A percentile compares a stretch with the other conserved stretches of the same genome.
These are phyloP conservation scores for Carpatolechia fugitivella DNA, from an alignment of 2,888 invertebrate genomes.

Conservation along the genomic window DNA sequence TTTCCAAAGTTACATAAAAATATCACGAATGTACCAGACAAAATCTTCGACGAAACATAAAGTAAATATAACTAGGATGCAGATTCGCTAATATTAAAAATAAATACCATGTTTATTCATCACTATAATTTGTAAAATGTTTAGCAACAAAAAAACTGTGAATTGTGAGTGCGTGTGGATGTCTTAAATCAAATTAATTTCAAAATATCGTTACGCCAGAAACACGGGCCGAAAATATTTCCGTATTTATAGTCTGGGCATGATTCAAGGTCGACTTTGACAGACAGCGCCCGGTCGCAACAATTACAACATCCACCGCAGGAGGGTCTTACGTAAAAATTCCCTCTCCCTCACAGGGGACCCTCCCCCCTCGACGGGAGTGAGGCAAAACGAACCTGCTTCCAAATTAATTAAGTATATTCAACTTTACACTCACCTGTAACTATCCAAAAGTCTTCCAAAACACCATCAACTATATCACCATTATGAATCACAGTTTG, in stretches of 20 bases:
- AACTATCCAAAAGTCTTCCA: conserved; percentile 61
- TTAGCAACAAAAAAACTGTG: conserved; percentile 29
- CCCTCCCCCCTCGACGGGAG: conserved; percentile 30
- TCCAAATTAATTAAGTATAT: conserved; percentile 48
- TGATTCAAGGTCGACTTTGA: conserved; percentile 70
- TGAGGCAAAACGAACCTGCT: conserved; percentile 41
- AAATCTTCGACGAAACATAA: conserved; percentile 33
- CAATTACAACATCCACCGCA: conserved; percentile 52
- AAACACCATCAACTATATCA: conserved; percentile 70
- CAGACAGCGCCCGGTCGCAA: conserved; percentile 55
- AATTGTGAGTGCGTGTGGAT: conserved; percentile 22
- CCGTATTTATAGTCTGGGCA: conserved; percentile 71
- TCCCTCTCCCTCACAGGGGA: conserved; percentile 38
- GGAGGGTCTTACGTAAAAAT: conserved; percentile 63
- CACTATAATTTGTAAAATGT: background rate
- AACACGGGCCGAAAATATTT: conserved; percentile 65
- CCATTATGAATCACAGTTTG: conserved; percentile 78
- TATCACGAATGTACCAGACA: conserved; percentile 16
- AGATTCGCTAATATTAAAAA: conserved; percentile 6
- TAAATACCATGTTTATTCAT: background rate
- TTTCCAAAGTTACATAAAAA: no score
- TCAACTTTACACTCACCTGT: conserved; percentile 53
- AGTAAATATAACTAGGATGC: background rate
- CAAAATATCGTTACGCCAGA: conserved; percentile 44
- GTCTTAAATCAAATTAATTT: conserved; percentile 49